Base-by-base conservation (phyloP, 2,113 vertebrate species). In the Vidua chalybeata region DNA sequence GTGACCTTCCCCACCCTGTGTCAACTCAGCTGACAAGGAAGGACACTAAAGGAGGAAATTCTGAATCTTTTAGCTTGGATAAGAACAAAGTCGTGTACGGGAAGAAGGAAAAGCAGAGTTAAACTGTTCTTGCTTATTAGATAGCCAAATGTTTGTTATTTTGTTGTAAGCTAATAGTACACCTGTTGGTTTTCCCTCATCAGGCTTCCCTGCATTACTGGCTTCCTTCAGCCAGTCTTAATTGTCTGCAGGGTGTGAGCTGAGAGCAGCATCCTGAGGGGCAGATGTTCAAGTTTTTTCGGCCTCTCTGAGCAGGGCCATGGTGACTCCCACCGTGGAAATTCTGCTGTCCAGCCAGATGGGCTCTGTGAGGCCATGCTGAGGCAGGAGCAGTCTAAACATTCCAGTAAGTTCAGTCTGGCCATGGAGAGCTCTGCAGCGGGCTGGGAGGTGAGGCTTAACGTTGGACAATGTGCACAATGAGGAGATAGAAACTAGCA, bases 281-380 rank as follows among this genome's bases (percentile, higher is more conserved):
- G 39, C 49, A 64, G 63, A 16, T 55, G 89, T 73, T n/a, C 56
- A 16, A 10, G 22, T 67, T 76, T 2, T 58, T 85, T 85, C 33
- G 82, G 30, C 82, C 10, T 3, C 49, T 52, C 26, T 52, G 21
- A 0, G 0, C 18, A 8, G 15, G 39, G 43, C 45, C 0, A 0
- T 16, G 4, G 31, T 31, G n/a, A 23, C 15, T 74, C 27, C 48
- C 30, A 8, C 64, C 0, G 0, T 27, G 66, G 45, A 54, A 83
- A 75, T 75, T 27, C 54, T 84, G 73, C 69, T 66, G 59, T 31
- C 15, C 72, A 39, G 59, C 31, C 28, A 58, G 45, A 15, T 6
- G 73, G 76, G 49, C 67, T 55, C 48, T 55, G 0, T 17, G 69
- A 73, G 52, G 80, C 51, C 3, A 0, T 77, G 77, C 78, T 78